These are phyloP conservation scores for Venusia cambrica DNA, from an alignment of 2,888 invertebrate genomes.

Conservation along the genomic window DNA sequence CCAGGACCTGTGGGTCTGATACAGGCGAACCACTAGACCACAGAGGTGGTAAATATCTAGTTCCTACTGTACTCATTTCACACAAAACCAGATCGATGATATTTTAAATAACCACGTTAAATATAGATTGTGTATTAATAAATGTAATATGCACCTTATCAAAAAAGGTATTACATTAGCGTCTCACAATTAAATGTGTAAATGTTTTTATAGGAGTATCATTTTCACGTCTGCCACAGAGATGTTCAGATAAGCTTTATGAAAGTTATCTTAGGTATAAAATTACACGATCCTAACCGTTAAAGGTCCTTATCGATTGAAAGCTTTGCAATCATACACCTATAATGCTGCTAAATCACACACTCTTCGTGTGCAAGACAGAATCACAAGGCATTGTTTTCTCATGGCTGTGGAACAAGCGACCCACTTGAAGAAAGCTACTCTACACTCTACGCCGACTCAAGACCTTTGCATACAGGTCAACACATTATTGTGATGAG, in stretches of 20 bases:
- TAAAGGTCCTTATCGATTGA: slow-evolving; percentile 30
- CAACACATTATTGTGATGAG: slow-evolving; percentile 57
- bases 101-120: too few species aligned
- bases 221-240: slow-evolving; percentile 9
- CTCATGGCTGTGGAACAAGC: slow-evolving; percentile 29
- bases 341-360: slow-evolving; percentile 31
- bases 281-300: slow-evolving; percentile 17
- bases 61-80: too few species aligned
- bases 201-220: slow-evolving; percentile 7
- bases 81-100: too few species aligned
- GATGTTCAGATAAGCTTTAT: slow-evolving; percentile 3
- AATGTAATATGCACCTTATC: too few species aligned
- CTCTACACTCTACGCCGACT: slow-evolving; percentile 45
- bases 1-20: too few species aligned
- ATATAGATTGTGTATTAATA: too few species aligned
- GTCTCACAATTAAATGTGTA: too few species aligned
- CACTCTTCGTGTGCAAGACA: slow-evolving; percentile 29
- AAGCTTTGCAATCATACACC: slow-evolving; percentile 30
- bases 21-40: too few species aligned
- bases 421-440: slow-evolving; percentile 36
- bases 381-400: slow-evolving; percentile 31
- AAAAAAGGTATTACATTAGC: too few species aligned
- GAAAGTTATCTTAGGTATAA: slow-evolving; percentile 15
- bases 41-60: too few species aligned
- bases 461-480: slow-evolving; percentile 60